A percentile compares a stretch with the other conserved stretches of the same genome.
These are phyloP conservation scores for Dendropsophus ebraccatus DNA, from an alignment of 2,113 vertebrate genomes.

Conservation along the genomic window DNA sequence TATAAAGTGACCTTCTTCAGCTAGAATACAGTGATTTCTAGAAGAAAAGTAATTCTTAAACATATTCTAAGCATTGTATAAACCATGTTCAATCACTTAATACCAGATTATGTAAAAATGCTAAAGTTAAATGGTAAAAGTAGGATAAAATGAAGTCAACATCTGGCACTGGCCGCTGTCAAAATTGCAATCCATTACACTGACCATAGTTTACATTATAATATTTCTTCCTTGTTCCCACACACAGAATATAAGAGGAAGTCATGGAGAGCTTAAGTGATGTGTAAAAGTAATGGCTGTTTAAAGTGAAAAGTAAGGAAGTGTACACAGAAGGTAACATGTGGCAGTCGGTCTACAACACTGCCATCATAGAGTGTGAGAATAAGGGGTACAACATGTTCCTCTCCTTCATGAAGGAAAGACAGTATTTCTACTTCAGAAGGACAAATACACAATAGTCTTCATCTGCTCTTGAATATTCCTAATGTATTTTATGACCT, in stretches of 20 bases:
- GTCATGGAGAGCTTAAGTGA: slow-evolving; percentile 26
- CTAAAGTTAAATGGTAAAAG: not conserved
- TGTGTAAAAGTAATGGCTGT: slow-evolving; percentile 17
- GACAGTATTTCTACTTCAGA: too few species aligned
- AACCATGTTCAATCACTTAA: too few species aligned
- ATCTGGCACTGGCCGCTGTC: slow-evolving; percentile 39
- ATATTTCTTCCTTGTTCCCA: slow-evolving; percentile 38
- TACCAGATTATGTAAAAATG: too few species aligned
- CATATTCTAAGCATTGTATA: too few species aligned
- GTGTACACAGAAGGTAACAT: not conserved
- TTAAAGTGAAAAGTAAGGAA: slow-evolving; percentile 17
- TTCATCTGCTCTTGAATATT: too few species aligned
- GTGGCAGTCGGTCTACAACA: not conserved
- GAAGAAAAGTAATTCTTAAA: too few species aligned
- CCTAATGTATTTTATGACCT: too few species aligned
- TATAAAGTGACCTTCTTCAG: too few species aligned
- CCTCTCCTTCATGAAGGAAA: not conserved
- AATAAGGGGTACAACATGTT: not conserved
- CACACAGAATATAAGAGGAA: slow-evolving; percentile 25
- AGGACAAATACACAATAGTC: too few species aligned
- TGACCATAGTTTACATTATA: slow-evolving; percentile 38
- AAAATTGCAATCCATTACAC: slow-evolving; percentile 27
- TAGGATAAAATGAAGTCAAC: not conserved
- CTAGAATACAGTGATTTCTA: too few species aligned
- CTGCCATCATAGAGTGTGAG: not conserved